phyloP scores from a whole-genome alignment of 2,113 vertebrate genomes.

The Peromyscus californicus region DNA sequence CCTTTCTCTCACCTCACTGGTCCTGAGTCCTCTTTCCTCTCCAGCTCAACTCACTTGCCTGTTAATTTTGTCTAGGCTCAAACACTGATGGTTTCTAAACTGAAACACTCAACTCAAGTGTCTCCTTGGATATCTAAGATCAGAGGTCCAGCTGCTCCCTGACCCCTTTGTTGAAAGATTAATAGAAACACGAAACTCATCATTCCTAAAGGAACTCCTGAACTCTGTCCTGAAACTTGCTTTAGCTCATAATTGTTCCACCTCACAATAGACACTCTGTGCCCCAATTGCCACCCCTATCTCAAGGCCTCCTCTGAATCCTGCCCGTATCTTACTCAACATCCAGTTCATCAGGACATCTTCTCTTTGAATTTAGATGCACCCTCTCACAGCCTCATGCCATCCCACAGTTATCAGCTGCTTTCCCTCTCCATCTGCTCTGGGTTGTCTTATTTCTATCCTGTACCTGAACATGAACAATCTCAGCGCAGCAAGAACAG shows the following conservation, averaged over 20 bases:
- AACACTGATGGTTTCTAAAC: background rate
- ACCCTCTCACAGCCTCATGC: background rate
- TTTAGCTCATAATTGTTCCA: background rate
- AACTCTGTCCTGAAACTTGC: background rate
- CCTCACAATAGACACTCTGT: background rate
- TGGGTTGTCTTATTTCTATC: background rate
- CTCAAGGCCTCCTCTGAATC: background rate
- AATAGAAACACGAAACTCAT: background rate
- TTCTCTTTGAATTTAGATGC: background rate
- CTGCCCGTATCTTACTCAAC: background rate
- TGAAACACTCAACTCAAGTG: background rate
- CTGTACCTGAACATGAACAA: background rate
- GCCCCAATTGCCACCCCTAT: background rate
- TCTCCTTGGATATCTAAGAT: background rate
- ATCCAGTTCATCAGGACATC: background rate
- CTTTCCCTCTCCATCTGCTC: background rate
- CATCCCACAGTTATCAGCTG: background rate
- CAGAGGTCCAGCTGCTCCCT: background rate
- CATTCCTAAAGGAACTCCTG: background rate
- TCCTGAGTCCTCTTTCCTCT: background rate
- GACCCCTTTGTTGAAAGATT: background rate
- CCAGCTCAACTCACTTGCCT: background rate
- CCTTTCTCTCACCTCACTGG: background rate
- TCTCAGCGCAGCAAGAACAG: background rate
- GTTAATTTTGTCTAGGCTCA: background rate